These are phyloP conservation scores for Drosophila pallidifrons DNA, from an alignment of 1,140 invertebrate genomes.

Conservation along the genomic window DNA sequence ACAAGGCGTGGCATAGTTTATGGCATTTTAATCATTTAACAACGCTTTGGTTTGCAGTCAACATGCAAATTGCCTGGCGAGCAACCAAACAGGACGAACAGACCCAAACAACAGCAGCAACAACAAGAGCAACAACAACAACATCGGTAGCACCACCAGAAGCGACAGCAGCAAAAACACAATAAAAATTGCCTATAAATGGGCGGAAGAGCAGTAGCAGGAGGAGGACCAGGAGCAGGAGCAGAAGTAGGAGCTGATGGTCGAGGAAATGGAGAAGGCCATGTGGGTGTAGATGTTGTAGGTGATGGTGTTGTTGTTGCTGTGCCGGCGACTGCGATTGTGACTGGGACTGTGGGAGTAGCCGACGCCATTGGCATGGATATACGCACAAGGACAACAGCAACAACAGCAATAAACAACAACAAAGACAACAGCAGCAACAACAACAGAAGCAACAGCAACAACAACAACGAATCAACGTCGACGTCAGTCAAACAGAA, in stretches of 20 bases:
- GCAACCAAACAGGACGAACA: constrained; percentile 47
- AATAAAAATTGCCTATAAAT: constrained; percentile 82
- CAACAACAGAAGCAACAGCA: constrained; percentile 25
- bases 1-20: constrained; percentile 61
- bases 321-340: background rate
- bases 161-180: constrained; percentile 47
- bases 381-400: constrained; percentile 57
- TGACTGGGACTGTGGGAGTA: background rate
- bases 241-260: background rate
- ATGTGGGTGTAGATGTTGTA: background rate
- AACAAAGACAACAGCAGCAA: constrained; percentile 12
- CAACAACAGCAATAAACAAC: constrained; percentile 39
- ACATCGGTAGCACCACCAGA: constrained; percentile 39
- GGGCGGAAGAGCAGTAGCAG: constrained; percentile 58
- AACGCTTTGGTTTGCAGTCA: constrained; percentile 73
- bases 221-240: background rate
- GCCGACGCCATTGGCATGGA: constrained; percentile 31
- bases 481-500: constrained; percentile 35
- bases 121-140: constrained; percentile 40
- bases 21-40: constrained; percentile 81
- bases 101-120: constrained; percentile 36
- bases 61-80: constrained; percentile 73
- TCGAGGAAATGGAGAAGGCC: constrained; percentile 1
- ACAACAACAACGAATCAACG: constrained; percentile 12
- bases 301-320: constrained; percentile 1